A percentile compares a stretch with the other conserved stretches of the same genome.
phyloP scores from a whole-genome alignment of 2,113 vertebrate species.

The Sphaerodactylus townsendi region DNA sequence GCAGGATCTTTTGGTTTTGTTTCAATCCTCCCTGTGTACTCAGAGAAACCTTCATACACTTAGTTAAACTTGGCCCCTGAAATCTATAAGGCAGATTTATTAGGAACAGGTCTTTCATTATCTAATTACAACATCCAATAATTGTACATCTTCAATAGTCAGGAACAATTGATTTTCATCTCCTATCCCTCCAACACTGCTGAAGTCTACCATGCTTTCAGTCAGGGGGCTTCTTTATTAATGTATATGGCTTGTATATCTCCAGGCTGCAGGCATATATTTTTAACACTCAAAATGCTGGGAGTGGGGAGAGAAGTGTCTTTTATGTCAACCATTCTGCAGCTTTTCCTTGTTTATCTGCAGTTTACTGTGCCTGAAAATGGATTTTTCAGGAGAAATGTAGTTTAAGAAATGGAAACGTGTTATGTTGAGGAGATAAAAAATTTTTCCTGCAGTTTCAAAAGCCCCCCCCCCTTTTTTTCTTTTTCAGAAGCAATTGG shows the following conservation, averaged over 20 bases:
- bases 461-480: neutral
- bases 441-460: conserved; percentile 21
- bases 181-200: conserved; percentile 29
- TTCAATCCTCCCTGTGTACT: neutral
- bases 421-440: conserved; percentile 29
- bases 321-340: conserved; percentile 54
- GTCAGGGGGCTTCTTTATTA: conserved; percentile 67
- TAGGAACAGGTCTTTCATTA: conserved; percentile 36
- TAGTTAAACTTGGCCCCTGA: conserved; percentile 18
- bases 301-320: neutral
- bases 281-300: conserved; percentile 65
- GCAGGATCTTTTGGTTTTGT: neutral
- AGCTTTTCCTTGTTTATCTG: conserved; percentile 62
- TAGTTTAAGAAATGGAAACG: conserved; percentile 60
- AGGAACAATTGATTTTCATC: conserved; percentile 33
- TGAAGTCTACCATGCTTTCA: conserved; percentile 32
- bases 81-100: conserved; percentile 49
- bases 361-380: conserved; percentile 64
- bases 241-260: conserved; percentile 61
- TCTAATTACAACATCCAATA: conserved; percentile 59
- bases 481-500: conserved; percentile 13
- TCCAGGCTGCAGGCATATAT: conserved; percentile 60
- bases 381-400: conserved; percentile 66
- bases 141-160: conserved; percentile 44
- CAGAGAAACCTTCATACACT: neutral